These are phyloP conservation scores for Meloidogyne chitwoodi DNA, from an alignment of 1,140 invertebrate genomes.

Conservation along the genomic window DNA sequence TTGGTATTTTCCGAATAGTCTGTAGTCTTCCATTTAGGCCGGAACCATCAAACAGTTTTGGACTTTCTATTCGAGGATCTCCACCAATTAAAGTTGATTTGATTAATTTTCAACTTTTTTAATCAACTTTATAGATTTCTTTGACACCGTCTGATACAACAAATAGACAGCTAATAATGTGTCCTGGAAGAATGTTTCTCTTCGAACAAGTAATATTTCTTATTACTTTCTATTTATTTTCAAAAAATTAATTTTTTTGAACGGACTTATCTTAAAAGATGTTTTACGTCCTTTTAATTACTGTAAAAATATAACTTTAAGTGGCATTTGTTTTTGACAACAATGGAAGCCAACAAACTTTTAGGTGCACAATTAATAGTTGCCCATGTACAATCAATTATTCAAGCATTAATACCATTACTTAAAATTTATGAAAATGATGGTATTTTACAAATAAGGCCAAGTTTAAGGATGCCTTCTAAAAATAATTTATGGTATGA, in stretches of 20 bases:
- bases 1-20: conserved; percentile 4
- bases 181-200: conserved; percentile 10
- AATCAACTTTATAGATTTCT: not conserved
- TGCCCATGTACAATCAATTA: conserved; percentile 27
- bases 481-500: conserved; percentile 12
- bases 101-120: not conserved
- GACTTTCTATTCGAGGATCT: not conserved
- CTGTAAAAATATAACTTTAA: too few species aligned
- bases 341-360: not conserved
- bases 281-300: too few species aligned
- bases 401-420: conserved; percentile 7
- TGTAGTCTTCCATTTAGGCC: not conserved
- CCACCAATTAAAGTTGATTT: not conserved
- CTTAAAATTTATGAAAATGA: conserved; percentile 22
- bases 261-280: too few species aligned
- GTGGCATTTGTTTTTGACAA: conserved; percentile 16
- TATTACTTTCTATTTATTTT: too few species aligned
- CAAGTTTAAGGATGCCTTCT: conserved; percentile 22
- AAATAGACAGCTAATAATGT: not conserved
- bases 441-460: conserved; percentile 21
- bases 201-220: conserved; percentile 22
- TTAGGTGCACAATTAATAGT: conserved; percentile 1
- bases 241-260: too few species aligned
- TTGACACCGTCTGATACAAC: not conserved
- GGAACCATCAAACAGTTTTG: not conserved